Evolutionary conservation across 2,113 vertebrate species (phyloP), one percentile per base, ranked within the genome.

Genomic region (Oncorhynchus tshawytscha): DNA sequence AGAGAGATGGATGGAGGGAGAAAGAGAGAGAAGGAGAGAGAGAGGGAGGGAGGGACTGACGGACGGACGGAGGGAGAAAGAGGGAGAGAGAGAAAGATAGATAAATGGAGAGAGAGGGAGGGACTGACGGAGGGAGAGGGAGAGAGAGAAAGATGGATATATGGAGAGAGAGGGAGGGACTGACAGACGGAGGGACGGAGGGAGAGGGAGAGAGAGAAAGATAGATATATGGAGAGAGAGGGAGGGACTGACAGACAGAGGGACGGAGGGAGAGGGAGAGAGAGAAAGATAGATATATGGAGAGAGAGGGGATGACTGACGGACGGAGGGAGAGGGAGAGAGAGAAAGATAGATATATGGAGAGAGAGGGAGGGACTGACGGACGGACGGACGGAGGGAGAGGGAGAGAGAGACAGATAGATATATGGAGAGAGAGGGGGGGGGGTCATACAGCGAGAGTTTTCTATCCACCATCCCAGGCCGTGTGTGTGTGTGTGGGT

Each of bases 191-290:
- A 49, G 57, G 27, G 60, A 49, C 48, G 67, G 12, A 45, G 68
- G 67, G 12, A 45, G 68, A 31, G 74, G 29, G 65, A 29, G 65
- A 2, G 65, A 67, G 20, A 1, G 8, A 31, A 31, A 15, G 1
- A 3, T 1, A 15, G 65, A 29, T 25, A 31, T 25, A 25, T 25
- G 29, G 65, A 74, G 76, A 51, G 71, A 54, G 74, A 13, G 25
- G 25, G 25, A 25, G 60, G 51, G 72, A 72, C 78, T 70, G 82
- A 72, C 72, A 73, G 69, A 72, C 25, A 1, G 49, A 49, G 57
- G 27, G 60, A 49, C 48, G 67, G 12, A 45, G 68, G 15, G 74
- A 29, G 45, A 74, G 65, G 34, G 66, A 73, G 82, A 84, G 79
- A 65, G 27, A 60, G 8, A 31, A 31, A 15, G 2, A 4, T 1